These are phyloP conservation scores for Dicranocentrus wangi DNA, from an alignment of 2,888 invertebrate species.

Conservation along the genomic window DNA sequence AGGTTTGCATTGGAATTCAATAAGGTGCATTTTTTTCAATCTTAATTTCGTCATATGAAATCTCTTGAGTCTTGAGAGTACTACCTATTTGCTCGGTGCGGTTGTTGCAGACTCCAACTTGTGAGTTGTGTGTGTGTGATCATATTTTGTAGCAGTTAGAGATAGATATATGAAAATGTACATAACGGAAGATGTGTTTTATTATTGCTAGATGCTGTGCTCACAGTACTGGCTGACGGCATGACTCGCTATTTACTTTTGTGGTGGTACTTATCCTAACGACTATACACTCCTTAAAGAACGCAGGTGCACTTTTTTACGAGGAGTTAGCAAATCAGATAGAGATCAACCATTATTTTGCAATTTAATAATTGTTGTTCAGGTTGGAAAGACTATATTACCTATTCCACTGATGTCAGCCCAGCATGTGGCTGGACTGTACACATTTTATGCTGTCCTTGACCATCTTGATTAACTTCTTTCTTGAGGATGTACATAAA, in stretches of 20 bases:
- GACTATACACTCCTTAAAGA: neutral
- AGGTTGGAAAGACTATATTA: conserved; percentile 2
- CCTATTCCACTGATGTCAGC: neutral
- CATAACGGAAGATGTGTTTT: conserved; percentile 36
- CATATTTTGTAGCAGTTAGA: neutral
- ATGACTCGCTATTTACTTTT: conserved; percentile 7
- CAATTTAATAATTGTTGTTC: conserved; percentile 32
- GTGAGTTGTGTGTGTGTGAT: no score
- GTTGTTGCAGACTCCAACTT: neutral
- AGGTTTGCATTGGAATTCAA: neutral
- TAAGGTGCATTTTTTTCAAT: neutral
- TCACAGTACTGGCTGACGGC: no score
- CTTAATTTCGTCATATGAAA: conserved; percentile 26
- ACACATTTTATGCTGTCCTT: conserved; percentile 11
- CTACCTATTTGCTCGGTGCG: neutral
- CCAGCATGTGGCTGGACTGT: conserved; percentile 30
- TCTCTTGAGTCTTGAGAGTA: neutral
- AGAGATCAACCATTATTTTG: conserved; percentile 26
- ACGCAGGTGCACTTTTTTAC: conserved; percentile 22
- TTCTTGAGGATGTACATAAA: neutral
- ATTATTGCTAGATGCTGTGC: conserved; percentile 21
- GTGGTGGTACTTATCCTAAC: no score
- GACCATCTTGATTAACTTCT: conserved; percentile 35
- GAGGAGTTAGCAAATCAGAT: conserved; percentile 28
- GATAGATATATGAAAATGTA: conserved; percentile 10